Percentiles rank a stretch among this genome's conserved stretches.
These are phyloP conservation scores for Sericinus montela DNA, from an alignment of 2,888 invertebrate genomes.

Conservation along the genomic window DNA sequence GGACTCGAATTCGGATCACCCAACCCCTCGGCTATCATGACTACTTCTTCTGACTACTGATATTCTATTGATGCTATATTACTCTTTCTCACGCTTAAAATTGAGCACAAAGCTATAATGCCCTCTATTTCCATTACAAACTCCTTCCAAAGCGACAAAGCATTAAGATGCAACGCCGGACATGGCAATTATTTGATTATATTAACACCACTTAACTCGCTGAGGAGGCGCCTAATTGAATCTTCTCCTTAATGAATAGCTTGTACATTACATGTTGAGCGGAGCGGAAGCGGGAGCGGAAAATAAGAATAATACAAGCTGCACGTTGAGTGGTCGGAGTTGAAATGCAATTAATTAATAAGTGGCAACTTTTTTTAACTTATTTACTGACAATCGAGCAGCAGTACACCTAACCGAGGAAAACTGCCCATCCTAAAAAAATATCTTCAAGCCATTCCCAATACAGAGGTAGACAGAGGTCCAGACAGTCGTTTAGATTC, in stretches of 20 bases:
- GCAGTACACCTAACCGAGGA: no score
- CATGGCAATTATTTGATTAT: slow-evolving; percentile 31
- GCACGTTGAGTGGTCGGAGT: no score
- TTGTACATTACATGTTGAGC: not conserved
- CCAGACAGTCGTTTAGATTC: no score
- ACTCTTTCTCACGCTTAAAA: not conserved
- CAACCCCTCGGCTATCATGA: no score
- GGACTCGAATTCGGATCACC: no score
- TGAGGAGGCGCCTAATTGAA: slow-evolving; percentile 28
- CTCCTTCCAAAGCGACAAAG: not conserved
- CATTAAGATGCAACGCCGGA: slow-evolving; percentile 20
- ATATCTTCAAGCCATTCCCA: no score
- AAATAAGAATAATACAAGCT: not conserved
- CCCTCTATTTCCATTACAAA: not conserved
- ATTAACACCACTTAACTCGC: slow-evolving; percentile 25
- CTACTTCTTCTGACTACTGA: no score
- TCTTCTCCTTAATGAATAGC: slow-evolving; percentile 24
- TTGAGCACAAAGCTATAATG: not conserved
- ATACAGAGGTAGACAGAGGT: no score
- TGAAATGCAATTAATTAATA: no score
- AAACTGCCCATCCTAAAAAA: no score
- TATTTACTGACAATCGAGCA: no score
- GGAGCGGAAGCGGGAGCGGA: slow-evolving; percentile 20
- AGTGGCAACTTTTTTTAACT: no score
- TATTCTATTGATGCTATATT: not conserved